A percentile compares a stretch with the other conserved stretches of the same genome.
These are phyloP conservation scores for Phymorhynchus buccinoides DNA, from an alignment of 1,140 invertebrate species.

Conservation along the genomic window DNA sequence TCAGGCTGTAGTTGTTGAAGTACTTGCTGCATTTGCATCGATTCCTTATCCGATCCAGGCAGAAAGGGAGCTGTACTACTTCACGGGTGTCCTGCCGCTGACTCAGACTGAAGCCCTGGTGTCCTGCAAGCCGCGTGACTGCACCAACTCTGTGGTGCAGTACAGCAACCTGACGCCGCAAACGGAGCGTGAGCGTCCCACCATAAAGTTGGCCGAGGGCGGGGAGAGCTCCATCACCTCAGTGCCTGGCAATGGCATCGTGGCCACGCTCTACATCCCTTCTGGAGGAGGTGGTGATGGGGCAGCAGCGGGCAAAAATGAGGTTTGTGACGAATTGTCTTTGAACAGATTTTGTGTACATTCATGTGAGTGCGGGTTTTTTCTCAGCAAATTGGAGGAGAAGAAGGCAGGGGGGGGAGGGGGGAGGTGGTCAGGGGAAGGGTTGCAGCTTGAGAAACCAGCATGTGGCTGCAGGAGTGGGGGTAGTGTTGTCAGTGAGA, in stretches of 20 bases:
- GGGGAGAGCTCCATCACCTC: conserved; percentile 14
- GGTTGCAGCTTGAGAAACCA: too few species aligned
- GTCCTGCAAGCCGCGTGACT: conserved; percentile 4
- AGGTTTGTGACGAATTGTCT: too few species aligned
- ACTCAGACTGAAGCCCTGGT: conserved; percentile 32
- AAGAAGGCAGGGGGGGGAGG: too few species aligned
- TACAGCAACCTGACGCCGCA: background rate
- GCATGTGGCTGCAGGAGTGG: too few species aligned
- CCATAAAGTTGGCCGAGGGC: background rate
- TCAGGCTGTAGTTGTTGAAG: too few species aligned
- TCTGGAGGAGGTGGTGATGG: background rate
- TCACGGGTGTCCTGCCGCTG: conserved; percentile 28
- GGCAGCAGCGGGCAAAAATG: background rate
- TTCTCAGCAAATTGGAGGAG: too few species aligned
- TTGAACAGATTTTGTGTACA: too few species aligned
- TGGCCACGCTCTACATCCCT: conserved; percentile 4
- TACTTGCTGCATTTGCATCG: too few species aligned
- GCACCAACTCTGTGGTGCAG: conserved; percentile 6
- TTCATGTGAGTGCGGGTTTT: too few species aligned
- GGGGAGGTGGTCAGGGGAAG: too few species aligned
- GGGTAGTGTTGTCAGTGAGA: too few species aligned
- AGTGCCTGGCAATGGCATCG: conserved; percentile 31
- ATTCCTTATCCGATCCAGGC: too few species aligned
- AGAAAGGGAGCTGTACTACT: background rate
- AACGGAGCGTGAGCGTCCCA: background rate